phyloP scores from a whole-genome alignment of 2,113 vertebrate species.

The Lucifuga dentata region DNA sequence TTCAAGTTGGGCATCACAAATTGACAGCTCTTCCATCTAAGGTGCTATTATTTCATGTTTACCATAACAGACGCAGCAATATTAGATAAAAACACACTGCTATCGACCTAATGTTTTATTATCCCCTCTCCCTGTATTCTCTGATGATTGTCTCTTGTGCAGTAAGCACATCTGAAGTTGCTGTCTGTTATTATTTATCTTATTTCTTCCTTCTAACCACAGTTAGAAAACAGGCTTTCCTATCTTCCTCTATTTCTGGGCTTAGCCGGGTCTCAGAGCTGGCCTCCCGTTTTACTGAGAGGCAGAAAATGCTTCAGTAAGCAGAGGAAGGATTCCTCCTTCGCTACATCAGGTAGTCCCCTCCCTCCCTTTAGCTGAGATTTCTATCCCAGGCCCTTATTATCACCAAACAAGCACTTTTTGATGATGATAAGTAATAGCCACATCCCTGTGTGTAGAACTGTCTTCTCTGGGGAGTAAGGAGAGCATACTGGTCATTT shows the following conservation, averaged over 20 bases:
- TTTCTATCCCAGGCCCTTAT: constrained; percentile 79
- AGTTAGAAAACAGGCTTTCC: constrained; percentile 72
- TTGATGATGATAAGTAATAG: constrained; percentile 84
- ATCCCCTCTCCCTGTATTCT: constrained; percentile 25
- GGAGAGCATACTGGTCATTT: constrained; percentile 71
- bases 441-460: constrained; percentile 76
- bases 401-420: constrained; percentile 84
- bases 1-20: constrained; percentile 35
- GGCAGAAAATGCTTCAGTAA: constrained; percentile 76
- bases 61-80: constrained; percentile 22
- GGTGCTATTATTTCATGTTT: constrained; percentile 47
- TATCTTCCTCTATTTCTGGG: constrained; percentile 74
- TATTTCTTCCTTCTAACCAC: constrained; percentile 65
- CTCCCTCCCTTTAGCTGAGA: constrained; percentile 74
- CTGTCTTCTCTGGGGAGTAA: constrained; percentile 74
- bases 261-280: constrained; percentile 76
- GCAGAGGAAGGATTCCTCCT: constrained; percentile 76
- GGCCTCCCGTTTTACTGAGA: constrained; percentile 67
- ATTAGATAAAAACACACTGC: constrained; percentile 49
- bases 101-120: constrained; percentile 27
- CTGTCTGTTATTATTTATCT: constrained; percentile 76
- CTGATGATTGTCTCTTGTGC: constrained; percentile 61
- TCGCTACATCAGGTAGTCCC: constrained; percentile 77
- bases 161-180: constrained; percentile 74
- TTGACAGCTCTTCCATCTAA: constrained; percentile 26